A percentile compares a stretch with the other conserved stretches of the same genome.
Conservation (phyloP, 1,140 invertebrate genomes). For the Arion vulgaris region DNA sequence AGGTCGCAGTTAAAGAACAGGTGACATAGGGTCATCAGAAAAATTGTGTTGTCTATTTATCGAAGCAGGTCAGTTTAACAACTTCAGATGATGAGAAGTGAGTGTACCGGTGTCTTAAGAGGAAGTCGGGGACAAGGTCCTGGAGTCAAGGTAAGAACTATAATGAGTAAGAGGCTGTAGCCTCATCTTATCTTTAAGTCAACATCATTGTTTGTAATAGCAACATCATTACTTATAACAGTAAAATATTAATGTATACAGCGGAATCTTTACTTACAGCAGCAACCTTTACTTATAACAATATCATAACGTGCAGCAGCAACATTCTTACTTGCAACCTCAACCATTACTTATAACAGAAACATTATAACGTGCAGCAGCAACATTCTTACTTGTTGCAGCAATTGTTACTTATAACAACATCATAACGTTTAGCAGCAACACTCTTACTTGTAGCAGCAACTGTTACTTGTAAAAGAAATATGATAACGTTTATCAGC, state of each 20-base stretch:
- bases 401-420: background rate
- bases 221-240: background rate
- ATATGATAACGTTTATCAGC: too few species aligned
- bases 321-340: too few species aligned
- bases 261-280: background rate
- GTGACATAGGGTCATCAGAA: background rate
- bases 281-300: background rate
- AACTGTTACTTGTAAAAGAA: background rate
- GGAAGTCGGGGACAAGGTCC: background rate
- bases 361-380: background rate
- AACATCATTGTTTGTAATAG: background rate
- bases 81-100: background rate
- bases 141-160: background rate
- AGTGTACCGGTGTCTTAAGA: background rate
- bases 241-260: background rate
- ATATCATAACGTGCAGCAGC: too few species aligned
- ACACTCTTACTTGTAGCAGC: background rate
- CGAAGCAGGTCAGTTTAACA: background rate
- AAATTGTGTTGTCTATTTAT: background rate
- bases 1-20: background rate
- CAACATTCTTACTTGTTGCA: background rate
- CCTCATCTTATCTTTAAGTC: background rate
- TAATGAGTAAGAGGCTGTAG: background rate
- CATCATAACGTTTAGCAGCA: background rate
- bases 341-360: background rate